phyloP scores from a whole-genome alignment of 2,113 vertebrate species.

The Lipophrys pholis region DNA sequence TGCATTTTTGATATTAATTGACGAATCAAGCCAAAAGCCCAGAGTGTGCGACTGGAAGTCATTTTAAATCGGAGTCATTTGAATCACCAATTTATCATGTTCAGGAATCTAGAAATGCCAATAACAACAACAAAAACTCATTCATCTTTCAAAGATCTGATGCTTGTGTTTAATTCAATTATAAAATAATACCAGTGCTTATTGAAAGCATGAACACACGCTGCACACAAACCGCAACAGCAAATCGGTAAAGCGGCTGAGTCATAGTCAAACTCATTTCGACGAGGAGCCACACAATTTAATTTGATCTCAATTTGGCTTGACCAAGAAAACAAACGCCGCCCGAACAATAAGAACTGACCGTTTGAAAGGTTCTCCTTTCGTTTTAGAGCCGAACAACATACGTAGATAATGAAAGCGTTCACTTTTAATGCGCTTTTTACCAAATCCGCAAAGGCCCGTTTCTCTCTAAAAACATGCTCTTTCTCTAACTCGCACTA shows the following conservation, averaged over 20 bases:
- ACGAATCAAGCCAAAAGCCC: not conserved
- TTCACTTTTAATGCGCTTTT: too few species aligned
- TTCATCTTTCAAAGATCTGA: not conserved
- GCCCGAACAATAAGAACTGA: too few species aligned
- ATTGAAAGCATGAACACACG: not conserved
- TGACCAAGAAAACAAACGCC: too few species aligned
- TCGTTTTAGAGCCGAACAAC: too few species aligned
- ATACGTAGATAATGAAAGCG: too few species aligned
- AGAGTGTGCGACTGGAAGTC: not conserved
- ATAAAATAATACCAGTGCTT: not conserved
- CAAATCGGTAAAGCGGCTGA: too few species aligned
- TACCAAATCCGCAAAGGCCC: not conserved
- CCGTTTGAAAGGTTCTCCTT: too few species aligned
- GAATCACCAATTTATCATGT: conserved; percentile 3
- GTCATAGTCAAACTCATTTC: too few species aligned
- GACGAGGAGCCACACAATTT: too few species aligned
- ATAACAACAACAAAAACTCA: not conserved
- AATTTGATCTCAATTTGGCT: too few species aligned
- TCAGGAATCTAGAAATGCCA: not conserved
- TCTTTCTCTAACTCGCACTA: too few species aligned
- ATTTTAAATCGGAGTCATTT: not conserved
- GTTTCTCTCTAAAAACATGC: too few species aligned
- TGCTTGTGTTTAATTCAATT: conserved; percentile 23
- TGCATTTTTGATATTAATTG: conserved; percentile 5
- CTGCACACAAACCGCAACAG: not conserved